These are phyloP conservation scores for Sander vitreus DNA, from an alignment of 2,113 vertebrate species.

Conservation along the genomic window DNA sequence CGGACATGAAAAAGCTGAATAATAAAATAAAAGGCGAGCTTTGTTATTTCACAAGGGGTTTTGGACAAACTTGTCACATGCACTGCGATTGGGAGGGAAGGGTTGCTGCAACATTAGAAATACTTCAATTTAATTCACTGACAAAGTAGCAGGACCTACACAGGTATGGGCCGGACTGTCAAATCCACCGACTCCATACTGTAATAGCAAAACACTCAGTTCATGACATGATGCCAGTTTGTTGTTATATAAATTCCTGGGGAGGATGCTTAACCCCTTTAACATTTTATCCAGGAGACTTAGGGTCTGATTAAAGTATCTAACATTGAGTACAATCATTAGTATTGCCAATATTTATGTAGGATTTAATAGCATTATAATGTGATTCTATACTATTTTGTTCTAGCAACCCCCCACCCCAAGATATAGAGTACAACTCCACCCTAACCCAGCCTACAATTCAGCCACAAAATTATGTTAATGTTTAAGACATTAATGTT, in stretches of 20 bases:
- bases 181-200: background rate
- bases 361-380: slow-evolving; percentile 37
- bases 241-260: background rate
- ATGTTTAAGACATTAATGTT: background rate
- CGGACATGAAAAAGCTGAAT: background rate
- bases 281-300: slow-evolving; percentile 27
- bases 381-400: background rate
- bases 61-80: slow-evolving; percentile 23
- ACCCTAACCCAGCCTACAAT: background rate
- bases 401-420: background rate
- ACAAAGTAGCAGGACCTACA: slow-evolving; percentile 16
- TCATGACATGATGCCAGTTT: slow-evolving; percentile 1
- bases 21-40: background rate
- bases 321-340: background rate
- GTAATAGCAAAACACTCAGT: slow-evolving; percentile 7
- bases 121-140: slow-evolving; percentile 25
- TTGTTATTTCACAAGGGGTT: background rate
- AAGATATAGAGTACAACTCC: background rate
- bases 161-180: slow-evolving; percentile 4
- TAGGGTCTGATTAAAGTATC: background rate
- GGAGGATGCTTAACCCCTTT: slow-evolving; percentile 9
- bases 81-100: background rate
- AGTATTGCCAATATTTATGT: slow-evolving; percentile 43
- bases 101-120: slow-evolving; percentile 22
- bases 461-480: background rate